Conservation (phyloP, 2,888 invertebrate genomes). For the Hylaea fasciaria region DNA sequence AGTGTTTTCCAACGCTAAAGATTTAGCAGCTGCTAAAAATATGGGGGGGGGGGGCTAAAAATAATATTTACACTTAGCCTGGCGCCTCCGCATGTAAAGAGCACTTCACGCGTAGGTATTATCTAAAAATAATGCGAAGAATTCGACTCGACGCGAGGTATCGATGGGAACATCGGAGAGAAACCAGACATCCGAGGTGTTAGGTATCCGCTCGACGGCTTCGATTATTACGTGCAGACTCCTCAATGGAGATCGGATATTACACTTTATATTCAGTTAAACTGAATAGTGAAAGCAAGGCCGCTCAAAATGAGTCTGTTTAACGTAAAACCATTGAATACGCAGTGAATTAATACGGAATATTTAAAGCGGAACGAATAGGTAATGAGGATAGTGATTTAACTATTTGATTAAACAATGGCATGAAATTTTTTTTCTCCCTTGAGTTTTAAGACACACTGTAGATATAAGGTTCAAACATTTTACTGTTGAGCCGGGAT, state of each 20-base stretch:
- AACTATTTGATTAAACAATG: neutral
- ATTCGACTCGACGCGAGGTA: conserved; percentile 51
- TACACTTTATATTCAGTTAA: conserved; percentile 7
- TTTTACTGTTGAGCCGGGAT: neutral
- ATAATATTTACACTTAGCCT: conserved; percentile 43
- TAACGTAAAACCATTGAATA: conserved; percentile 11
- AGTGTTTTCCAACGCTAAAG: conserved; percentile 17
- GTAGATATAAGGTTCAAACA: neutral
- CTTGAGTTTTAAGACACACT: neutral
- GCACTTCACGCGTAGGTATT: conserved; percentile 32
- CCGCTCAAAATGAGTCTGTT: conserved; percentile 8
- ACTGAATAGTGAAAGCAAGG: conserved; percentile 18
- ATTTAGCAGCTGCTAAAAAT: conserved; percentile 35
- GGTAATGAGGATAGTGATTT: conserved; percentile 1
- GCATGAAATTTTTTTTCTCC: neutral
- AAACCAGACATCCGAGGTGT: conserved; percentile 65
- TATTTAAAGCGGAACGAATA: conserved; percentile 8
- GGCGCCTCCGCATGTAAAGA: conserved; percentile 33
- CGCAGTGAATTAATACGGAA: conserved; percentile 20
- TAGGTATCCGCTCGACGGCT: conserved; percentile 57
- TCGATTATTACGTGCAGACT: conserved; percentile 60
- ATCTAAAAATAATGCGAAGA: conserved; percentile 59
- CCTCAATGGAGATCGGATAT: conserved; percentile 41
- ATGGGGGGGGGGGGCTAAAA: conserved; percentile 33
- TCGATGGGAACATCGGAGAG: conserved; percentile 49